Conservation (phyloP, 2,797 vertebrate species). For the Antennarius maculatus region DNA sequence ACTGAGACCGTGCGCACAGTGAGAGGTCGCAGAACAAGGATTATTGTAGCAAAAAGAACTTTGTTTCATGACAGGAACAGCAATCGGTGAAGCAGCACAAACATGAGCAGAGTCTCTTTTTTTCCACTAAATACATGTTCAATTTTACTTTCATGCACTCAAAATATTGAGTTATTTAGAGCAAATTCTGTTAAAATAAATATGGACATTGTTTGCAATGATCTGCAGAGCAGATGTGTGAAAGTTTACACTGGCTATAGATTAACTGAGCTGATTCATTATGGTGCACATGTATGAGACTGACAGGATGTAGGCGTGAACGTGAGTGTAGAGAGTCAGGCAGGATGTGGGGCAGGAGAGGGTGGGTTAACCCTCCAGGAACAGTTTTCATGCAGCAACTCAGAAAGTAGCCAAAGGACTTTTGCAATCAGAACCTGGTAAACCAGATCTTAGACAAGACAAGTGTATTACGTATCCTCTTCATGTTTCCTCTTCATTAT, state of each 20-base stretch:
- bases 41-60: constrained; percentile 5
- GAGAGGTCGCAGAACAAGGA: constrained; percentile 21
- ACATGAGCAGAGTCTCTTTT: background rate
- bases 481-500: too few relatives aligned
- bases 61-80: constrained; percentile 5
- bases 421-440: constrained; percentile 35
- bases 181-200: background rate
- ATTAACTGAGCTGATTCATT: background rate
- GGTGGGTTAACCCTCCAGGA: constrained; percentile 25
- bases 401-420: constrained; percentile 39
- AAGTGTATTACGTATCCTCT: background rate
- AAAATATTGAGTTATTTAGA: background rate
- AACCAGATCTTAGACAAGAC: constrained; percentile 17
- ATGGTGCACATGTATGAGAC: constrained; percentile 9
- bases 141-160: background rate
- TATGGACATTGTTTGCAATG: background rate
- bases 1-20: background rate
- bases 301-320: constrained; percentile 15
- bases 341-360: constrained; percentile 39
- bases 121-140: background rate
- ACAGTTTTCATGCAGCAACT: constrained; percentile 1
- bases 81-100: background rate
- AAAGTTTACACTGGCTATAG: background rate
- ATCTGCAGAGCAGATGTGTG: background rate
- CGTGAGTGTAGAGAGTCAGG: background rate